These are phyloP conservation scores for Scophthalmus maximus DNA, from an alignment of 2,113 vertebrate species.

Conservation along the genomic window DNA sequence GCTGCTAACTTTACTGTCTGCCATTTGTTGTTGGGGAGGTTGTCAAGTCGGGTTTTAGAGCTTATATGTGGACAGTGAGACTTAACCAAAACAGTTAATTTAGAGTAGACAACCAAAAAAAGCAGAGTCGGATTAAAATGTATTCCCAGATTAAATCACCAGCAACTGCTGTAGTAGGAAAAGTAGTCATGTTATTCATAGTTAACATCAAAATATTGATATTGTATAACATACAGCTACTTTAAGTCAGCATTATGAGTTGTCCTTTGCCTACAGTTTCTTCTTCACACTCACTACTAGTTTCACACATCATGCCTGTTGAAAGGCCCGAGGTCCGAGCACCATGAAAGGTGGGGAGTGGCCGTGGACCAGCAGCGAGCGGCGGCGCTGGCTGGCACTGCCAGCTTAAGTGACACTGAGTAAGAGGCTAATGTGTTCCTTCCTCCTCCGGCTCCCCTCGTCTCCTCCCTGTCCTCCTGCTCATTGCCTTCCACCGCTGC, in stretches of 20 bases:
- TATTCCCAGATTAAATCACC: too few relatives aligned
- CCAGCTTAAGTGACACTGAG: constrained; percentile 58
- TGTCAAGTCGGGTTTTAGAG: too few relatives aligned
- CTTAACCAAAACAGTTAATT: too few relatives aligned
- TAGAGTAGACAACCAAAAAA: too few relatives aligned
- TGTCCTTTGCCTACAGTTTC: constrained; percentile 1
- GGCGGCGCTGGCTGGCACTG: constrained; percentile 35
- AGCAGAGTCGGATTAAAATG: too few relatives aligned
- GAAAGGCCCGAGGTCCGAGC: constrained; percentile 26
- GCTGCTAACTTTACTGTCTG: too few relatives aligned
- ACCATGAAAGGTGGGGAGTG: constrained; percentile 44
- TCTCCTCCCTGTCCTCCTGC: constrained; percentile 33
- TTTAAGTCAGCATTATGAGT: background rate
- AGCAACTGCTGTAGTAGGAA: too few relatives aligned
- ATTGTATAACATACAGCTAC: too few relatives aligned
- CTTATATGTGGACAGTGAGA: too few relatives aligned
- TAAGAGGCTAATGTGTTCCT: constrained; percentile 65
- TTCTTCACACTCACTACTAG: constrained; percentile 6
- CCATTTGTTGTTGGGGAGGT: too few relatives aligned
- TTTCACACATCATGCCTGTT: constrained; percentile 13
- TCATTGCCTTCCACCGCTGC: constrained; percentile 28
- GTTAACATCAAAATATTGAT: background rate
- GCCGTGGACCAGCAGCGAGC: constrained; percentile 34
- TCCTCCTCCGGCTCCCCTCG: constrained; percentile 47
- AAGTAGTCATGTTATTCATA: background rate